Evolutionary conservation across 2,113 vertebrate species (phyloP), one percentile per base, ranked within the genome.

Genomic region (Siphamia tubifer): DNA sequence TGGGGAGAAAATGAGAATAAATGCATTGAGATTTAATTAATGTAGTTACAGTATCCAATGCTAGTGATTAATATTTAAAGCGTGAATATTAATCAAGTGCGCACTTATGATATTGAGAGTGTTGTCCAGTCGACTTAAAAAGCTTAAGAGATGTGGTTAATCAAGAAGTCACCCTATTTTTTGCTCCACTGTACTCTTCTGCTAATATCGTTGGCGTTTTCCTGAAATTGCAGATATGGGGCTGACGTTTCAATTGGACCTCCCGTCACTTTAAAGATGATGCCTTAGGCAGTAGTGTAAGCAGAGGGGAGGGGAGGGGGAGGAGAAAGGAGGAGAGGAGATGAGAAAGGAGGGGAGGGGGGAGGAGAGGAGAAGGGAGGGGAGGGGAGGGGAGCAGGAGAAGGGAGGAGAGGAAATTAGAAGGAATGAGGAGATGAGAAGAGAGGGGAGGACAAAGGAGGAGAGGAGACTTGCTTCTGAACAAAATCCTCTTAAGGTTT

Each of bases 31-130:
- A 69, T 86, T 82, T 75, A 87, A 87, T 77, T 84, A 49, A 65
- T 69, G 63, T 30, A 48, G 65, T 48, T 6, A 30, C 52, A 75
- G 31, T 77, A 64, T 75, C 67, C 17, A 34, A 8, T 35, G 43
- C 44, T 65, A 79, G 15, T 74, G 58, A 77, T 85, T 72, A 73
- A 72, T 75, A 79, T 68, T 78, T 73, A 42, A 70, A 81, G 54
- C 48, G 21, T 83, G 72, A 84, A 81, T 79, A 85, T 78, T 87
- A 87, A 91, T 86, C 80, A 77, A 85, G 66, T 62, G 49, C 64
- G 65, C 31, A 47, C 56, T 68, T 64, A 57, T 75, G 64, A 88
- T 74, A 61, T 67, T 63, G 45, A 44, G 68, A 71, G 53, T 77
- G 81, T 52, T 30, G 52, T 67, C 45, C 73, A 58, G 74, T 77